Base-by-base conservation (phyloP, 2,113 vertebrate genomes). In the Glaucomys volans region DNA sequence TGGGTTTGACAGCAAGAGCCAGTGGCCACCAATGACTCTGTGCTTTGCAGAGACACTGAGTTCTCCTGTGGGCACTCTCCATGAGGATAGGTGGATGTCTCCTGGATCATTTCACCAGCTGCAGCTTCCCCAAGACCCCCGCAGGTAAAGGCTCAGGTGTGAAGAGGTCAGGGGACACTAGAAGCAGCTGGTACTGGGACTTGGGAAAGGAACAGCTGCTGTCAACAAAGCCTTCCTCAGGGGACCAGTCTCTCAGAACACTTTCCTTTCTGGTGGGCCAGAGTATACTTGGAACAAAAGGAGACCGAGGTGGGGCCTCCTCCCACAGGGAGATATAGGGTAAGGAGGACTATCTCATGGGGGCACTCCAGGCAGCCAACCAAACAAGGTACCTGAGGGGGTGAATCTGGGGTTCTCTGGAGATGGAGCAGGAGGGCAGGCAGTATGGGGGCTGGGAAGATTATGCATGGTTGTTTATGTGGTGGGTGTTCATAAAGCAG, bases 321-420 rank as follows among this genome's bases (percentile, higher is more conserved):
- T 77, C 44, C 24, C 47, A 7, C 26, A 90, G 64, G 24, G 7
- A 0, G 0, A 4, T 26, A 18, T 10, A 12, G 47, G 42, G 14
- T n/a, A 79, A 40, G 22, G 81, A 90, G 76, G 14, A 14, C 1
- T 0, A 0, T 10, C 11, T 79, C 44, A 8, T 0, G 0, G 18
- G 24, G 64, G 14, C 0, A 4, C 44, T 20, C 30, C 35, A 2
- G 86, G 2, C 52, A 40, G 14, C 2, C 37, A 66, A 22, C 44
- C 64, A 62, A 95, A 8, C 47, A 40, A 4, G 32, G 64, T 2
- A 4, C 40, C 35, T 44, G 11, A 10, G 8, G 10, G 10, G 14
- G 22, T 42, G 22, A 67, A 44, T 71, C 66, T 7, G 66, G 35
- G 35, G 8, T 83, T 79, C 62, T 84, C 59, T 59, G 57, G 24